A percentile compares a stretch with the other conserved stretches of the same genome.
These are phyloP conservation scores for Micromesistius poutassou DNA, from an alignment of 2,797 vertebrate species.

Conservation along the genomic window DNA sequence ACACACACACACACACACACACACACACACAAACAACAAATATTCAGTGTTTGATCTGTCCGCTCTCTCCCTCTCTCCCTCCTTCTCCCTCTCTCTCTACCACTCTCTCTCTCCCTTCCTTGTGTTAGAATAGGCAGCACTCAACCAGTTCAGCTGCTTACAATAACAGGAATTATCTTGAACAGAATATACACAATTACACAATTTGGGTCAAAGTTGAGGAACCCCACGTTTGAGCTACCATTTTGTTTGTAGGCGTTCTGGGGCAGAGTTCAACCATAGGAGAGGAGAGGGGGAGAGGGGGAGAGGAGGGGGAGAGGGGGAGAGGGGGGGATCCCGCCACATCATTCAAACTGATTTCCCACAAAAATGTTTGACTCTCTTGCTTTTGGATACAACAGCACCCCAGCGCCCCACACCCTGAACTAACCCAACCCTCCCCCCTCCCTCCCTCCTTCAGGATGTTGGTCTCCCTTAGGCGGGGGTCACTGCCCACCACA, in stretches of 20 bases:
- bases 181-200: neutral
- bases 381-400: no score
- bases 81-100: no score
- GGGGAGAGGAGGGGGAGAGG: no score
- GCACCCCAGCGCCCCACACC: no score
- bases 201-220: neutral
- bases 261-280: neutral
- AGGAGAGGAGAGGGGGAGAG: neutral
- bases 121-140: no score
- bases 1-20: constrained; percentile 17
- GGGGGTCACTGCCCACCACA: neutral
- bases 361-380: constrained; percentile 6
- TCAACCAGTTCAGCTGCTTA: no score
- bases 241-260: neutral
- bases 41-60: neutral
- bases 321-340: neutral
- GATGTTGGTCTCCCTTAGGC: neutral
- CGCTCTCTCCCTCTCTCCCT: neutral
- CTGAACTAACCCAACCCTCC: no score
- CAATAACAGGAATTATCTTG: no score
- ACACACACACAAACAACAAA: constrained; percentile 8
- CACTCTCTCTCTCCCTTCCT: neutral
- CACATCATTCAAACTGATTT: constrained; percentile 5
- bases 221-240: neutral
- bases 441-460: neutral